phyloP scores from a whole-genome alignment of 2,888 invertebrate species.

The Tachystola acroxantha region DNA sequence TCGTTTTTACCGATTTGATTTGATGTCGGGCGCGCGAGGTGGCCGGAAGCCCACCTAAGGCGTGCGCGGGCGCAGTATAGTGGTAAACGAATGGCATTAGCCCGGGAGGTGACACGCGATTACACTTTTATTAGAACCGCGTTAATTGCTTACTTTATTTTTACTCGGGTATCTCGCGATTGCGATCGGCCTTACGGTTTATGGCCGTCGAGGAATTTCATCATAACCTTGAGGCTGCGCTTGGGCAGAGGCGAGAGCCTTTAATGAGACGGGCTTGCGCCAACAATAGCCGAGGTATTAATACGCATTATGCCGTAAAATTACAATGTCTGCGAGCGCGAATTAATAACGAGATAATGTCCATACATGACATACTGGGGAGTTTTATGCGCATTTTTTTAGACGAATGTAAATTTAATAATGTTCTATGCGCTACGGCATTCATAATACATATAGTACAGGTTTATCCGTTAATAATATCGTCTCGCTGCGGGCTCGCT shows the following conservation, averaged over 20 bases:
- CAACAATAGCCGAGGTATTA: conserved; percentile 38
- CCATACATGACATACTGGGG: conserved; percentile 17
- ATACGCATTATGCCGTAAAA: conserved; percentile 44
- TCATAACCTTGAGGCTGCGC: conserved; percentile 33
- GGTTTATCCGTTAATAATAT: conserved; percentile 35
- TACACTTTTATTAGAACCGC: conserved; percentile 38
- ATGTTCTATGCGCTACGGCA: conserved; percentile 19
- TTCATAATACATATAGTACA: conserved; percentile 27
- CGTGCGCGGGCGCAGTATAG: conserved; percentile 32
- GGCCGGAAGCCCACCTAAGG: conserved; percentile 60
- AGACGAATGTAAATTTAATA: conserved; percentile 15
- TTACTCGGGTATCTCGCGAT: conserved; percentile 33
- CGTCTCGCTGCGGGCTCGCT: conserved; percentile 26
- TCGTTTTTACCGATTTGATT: conserved; percentile 36
- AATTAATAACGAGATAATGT: conserved; percentile 37
- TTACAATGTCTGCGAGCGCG: conserved; percentile 43
- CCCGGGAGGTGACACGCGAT: conserved; percentile 39
- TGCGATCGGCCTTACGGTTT: conserved; percentile 32
- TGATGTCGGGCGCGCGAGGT: conserved; percentile 27
- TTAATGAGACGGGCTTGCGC: conserved; percentile 32
- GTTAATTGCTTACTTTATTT: conserved; percentile 45
- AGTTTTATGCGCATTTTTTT: conserved; percentile 29
- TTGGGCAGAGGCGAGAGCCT: conserved; percentile 18
- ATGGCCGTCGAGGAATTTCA: conserved; percentile 43
- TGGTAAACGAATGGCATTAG: conserved; percentile 37